Conservation (phyloP, 2,113 vertebrate genomes). For the Pseudorectes ferrugineus region DNA sequence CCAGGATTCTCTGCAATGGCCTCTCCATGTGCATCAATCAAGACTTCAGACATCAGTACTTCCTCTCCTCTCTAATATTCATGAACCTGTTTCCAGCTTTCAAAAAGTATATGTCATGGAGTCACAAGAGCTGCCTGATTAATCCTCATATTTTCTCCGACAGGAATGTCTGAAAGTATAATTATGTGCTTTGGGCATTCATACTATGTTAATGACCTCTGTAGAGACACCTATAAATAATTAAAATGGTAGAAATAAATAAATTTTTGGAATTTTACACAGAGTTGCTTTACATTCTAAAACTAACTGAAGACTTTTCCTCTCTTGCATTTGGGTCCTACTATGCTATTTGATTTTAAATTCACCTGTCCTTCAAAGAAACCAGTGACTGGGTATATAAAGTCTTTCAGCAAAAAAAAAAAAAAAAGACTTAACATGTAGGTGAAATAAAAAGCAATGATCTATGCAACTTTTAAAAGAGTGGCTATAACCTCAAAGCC, state of each 20-base stretch:
- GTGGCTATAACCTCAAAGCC: neutral
- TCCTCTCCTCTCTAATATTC: neutral
- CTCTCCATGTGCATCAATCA: neutral
- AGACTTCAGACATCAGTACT: neutral
- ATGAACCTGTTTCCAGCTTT: neutral
- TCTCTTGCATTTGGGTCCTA: neutral
- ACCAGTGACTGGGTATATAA: neutral
- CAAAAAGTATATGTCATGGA: neutral
- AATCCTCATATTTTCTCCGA: neutral
- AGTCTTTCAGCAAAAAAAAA: neutral
- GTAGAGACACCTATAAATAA: neutral
- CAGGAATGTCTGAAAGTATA: neutral
- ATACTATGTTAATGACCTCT: neutral
- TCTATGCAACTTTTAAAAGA: neutral
- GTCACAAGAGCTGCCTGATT: neutral
- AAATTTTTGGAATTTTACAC: neutral
- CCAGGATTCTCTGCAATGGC: neutral
- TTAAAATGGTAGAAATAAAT: neutral
- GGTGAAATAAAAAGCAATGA: neutral
- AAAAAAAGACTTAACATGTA: neutral
- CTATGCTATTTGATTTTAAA: neutral
- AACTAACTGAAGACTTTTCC: neutral
- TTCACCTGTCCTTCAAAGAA: neutral
- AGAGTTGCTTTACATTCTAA: neutral
- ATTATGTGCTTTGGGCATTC: neutral